Percentiles rank a stretch among this genome's conserved stretches.
These are phyloP conservation scores for Drosophila sucinea DNA, from an alignment of 1,140 invertebrate genomes.

Conservation along the genomic window DNA sequence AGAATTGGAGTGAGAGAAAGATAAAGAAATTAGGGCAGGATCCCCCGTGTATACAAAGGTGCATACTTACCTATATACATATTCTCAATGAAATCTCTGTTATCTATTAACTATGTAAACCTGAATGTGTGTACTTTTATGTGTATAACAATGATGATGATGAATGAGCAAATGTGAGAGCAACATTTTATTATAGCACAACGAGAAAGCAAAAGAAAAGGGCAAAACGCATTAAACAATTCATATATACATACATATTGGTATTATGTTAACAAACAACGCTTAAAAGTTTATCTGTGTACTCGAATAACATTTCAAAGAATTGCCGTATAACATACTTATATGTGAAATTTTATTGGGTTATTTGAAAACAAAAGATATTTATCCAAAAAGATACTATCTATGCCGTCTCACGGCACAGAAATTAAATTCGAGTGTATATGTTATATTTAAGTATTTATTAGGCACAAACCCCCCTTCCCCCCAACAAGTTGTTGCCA, in stretches of 20 bases:
- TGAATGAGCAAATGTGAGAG: background rate
- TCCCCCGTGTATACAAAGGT: constrained; percentile 14
- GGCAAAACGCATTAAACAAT: background rate
- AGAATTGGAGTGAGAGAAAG: constrained; percentile 1
- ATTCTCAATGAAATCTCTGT: constrained; percentile 4
- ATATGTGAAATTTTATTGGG: background rate
- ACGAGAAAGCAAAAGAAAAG: background rate
- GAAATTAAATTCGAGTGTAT: background rate
- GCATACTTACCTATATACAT: constrained; percentile 10
- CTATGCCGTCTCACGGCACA: background rate
- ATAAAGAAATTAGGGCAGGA: constrained; percentile 27
- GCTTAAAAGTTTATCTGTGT: background rate
- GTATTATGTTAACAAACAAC: constrained; percentile 1
- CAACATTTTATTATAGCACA: constrained; percentile 11
- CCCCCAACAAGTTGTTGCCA: too few species aligned
- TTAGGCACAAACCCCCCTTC: too few species aligned
- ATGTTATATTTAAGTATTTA: too few species aligned
- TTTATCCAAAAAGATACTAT: background rate
- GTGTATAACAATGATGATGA: constrained; percentile 3
- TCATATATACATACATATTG: background rate
- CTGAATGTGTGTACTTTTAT: constrained; percentile 11
- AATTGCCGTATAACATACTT: background rate
- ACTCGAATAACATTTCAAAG: background rate
- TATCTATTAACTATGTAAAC: constrained; percentile 26
- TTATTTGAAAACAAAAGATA: background rate